A percentile compares a stretch with the other conserved stretches of the same genome.
These are phyloP conservation scores for Hypotaenidia okinawae DNA, from an alignment of 2,797 vertebrate species.

Conservation along the genomic window DNA sequence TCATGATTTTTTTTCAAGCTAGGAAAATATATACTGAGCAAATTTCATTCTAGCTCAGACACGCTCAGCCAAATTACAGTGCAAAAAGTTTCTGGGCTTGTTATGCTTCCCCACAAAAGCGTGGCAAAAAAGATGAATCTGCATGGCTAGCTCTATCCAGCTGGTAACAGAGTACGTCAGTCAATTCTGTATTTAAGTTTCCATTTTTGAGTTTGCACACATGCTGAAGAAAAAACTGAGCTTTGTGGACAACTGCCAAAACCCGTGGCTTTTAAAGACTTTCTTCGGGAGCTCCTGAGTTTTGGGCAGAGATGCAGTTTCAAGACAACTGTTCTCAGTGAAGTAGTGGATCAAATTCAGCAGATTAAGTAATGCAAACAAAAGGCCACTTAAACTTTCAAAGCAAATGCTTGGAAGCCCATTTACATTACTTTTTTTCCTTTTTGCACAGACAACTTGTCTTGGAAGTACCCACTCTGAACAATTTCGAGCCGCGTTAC, in stretches of 20 bases:
- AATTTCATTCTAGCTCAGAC: background rate
- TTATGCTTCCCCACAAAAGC: background rate
- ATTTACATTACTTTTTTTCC: background rate
- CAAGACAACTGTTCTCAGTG: background rate
- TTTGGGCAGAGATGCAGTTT: background rate
- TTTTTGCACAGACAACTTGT: background rate
- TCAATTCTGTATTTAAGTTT: background rate
- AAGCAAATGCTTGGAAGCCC: background rate
- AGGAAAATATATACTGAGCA: constrained; percentile 61
- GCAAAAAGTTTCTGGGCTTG: background rate
- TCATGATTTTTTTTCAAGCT: background rate
- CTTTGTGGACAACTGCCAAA: background rate
- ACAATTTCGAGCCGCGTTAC: background rate
- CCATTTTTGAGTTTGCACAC: background rate
- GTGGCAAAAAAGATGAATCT: background rate
- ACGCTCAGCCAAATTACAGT: background rate
- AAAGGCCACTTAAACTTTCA: background rate
- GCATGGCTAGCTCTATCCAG: background rate
- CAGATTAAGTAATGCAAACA: background rate
- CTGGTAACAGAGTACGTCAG: background rate
- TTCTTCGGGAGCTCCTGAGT: background rate
- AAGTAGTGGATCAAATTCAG: background rate
- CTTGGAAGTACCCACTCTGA: background rate
- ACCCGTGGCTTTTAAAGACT: background rate
- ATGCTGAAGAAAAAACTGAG: background rate